Base-by-base conservation (phyloP, 2,888 invertebrate species). In the Malthinus flaveolus region DNA sequence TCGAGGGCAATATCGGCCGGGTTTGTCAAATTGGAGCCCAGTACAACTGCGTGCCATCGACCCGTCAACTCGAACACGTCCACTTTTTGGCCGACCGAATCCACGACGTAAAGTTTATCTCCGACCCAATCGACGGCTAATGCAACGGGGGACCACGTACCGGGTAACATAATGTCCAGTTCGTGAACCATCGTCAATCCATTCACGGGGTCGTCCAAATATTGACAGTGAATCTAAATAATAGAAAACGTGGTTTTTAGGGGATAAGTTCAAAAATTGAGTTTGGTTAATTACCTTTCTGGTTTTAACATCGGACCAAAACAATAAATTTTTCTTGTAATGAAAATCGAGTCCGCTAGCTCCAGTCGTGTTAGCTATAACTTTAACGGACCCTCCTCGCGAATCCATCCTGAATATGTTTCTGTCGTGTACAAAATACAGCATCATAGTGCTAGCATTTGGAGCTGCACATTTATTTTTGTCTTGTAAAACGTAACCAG, bases 71-170 rank as follows among this genome's bases (percentile, higher is more conserved):
- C 95, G 74, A 96, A 93, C 0, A 98, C 90, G 75, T 97, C 97
- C 56, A 99, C 89, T 81, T 94, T 95, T 76, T 95, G 93, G 0
- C 95, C 95, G 13, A 95, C 84, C 12, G 91, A 87, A 77, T 98
- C 97, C 0, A 94, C 94, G 12, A 97, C 93, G 79, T 97, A 98
- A 7, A 99, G 83, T 76, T 97, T 97, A 76, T 95, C 91, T 0
- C 95, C 95, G 39, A 98, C 88, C 95, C 97, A 99, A 80, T 98
- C 98, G 10, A 97, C 91, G 7, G 98, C 97, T 48, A 98, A 77
- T 0, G 95, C 90, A 0, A 93, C 90, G 0, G 95, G 95, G 0
- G 91, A 85, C 94, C 95, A 95, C 0, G 92, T 91, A 0, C 92
- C 93, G 0, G 93, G 87, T 32, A 92, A 80, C 0, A 87, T 82